Evolutionary conservation across 2,113 vertebrate genomes (phyloP).

Genomic region (Canis aureus): DNA sequence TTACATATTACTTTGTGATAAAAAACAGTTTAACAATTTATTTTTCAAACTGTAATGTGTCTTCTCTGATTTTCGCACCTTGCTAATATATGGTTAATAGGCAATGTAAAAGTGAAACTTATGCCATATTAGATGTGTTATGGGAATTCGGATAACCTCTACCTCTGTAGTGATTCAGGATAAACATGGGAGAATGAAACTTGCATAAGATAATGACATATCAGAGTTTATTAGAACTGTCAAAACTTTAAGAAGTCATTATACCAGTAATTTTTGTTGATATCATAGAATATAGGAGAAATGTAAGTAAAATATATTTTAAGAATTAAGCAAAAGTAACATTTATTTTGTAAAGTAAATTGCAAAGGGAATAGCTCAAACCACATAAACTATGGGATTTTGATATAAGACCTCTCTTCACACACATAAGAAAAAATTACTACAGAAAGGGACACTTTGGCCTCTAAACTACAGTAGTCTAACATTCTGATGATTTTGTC

Average conservation of each 20-base stretch:
- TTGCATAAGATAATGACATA: background rate
- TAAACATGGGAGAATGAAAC: constrained; percentile 25
- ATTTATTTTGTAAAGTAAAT: background rate
- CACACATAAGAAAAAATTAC: background rate
- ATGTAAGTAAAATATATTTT: background rate
- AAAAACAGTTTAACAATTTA: constrained; percentile 8
- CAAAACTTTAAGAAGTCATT: constrained; percentile 23
- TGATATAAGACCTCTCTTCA: constrained; percentile 17
- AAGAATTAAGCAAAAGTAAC: background rate
- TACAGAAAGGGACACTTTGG: background rate
- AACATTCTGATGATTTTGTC: background rate
- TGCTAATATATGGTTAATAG: background rate
- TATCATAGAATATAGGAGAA: background rate
- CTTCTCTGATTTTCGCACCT: constrained; percentile 10
- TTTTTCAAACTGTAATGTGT: background rate
- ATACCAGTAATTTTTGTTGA: background rate
- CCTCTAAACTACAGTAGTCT: background rate
- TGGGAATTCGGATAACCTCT: constrained; percentile 4
- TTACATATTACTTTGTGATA: constrained; percentile 58
- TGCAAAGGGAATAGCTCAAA: constrained; percentile 22
- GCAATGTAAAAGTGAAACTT: background rate
- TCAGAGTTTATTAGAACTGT: background rate
- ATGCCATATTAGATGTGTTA: background rate
- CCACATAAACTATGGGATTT: constrained; percentile 2
- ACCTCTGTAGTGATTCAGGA: background rate